Evolutionary conservation across 2,113 vertebrate genomes (phyloP).

Genomic region (Bos javanicus): DNA sequence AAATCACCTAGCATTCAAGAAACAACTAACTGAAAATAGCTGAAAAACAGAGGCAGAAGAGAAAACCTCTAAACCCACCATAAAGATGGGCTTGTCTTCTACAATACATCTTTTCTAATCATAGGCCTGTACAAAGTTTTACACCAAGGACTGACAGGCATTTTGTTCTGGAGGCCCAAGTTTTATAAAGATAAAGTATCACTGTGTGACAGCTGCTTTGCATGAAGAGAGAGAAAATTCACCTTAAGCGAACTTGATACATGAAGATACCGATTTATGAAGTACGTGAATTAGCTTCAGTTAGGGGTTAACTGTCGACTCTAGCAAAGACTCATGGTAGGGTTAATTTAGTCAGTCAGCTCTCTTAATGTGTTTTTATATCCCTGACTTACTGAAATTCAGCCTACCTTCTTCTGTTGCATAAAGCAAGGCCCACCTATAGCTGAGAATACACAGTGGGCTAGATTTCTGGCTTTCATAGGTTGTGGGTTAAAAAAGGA

Average conservation of each 20-base stretch:
- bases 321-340: constrained; percentile 11
- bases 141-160: background rate
- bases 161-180: constrained; percentile 29
- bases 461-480: background rate
- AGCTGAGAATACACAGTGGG: background rate
- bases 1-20: background rate
- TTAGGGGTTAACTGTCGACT: background rate
- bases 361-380: background rate
- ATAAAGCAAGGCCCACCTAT: background rate
- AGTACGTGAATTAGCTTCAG: background rate
- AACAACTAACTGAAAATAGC: background rate
- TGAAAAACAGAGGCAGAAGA: background rate
- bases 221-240: background rate
- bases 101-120: background rate
- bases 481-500: background rate
- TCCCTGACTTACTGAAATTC: constrained; percentile 17
- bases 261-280: constrained; percentile 1
- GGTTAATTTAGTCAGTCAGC: constrained; percentile 38
- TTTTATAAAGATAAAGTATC: constrained; percentile 33
- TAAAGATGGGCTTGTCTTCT: background rate
- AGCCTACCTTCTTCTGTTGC: background rate
- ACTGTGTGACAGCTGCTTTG: constrained; percentile 3
- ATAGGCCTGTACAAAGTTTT: background rate
- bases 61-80: background rate
- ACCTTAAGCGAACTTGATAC: constrained; percentile 10